Base-by-base conservation (phyloP, 2,797 vertebrate species). In the Echeneis naucrates region DNA sequence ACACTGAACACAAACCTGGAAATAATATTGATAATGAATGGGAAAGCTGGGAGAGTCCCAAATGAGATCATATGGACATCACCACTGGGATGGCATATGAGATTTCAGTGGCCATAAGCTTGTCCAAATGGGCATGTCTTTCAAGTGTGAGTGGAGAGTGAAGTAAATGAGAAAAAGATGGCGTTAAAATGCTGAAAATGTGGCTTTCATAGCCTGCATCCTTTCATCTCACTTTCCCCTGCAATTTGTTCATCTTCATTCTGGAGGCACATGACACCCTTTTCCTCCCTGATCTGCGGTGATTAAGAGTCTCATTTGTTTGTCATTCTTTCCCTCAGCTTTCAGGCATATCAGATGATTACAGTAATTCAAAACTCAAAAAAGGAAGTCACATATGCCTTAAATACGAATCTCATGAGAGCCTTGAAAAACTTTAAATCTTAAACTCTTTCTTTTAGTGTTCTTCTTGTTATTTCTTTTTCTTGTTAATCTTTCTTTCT, bases 1-100 rank as follows among this genome's bases (percentile, higher is more conserved):
- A 70, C 59, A 40, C 38, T 16, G 58, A 13, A 19, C 47, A 40
- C 38, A 62, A 56, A 67, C 37, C 61, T n/a, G 19, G 21, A 16
- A 24, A 60, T 26, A 4, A 21, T 48, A 33, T 24, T 67, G 6
- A 53, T 19, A 21, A 68, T 60, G 12, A 54, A 26, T 1, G 27
- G 21, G 50, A 58, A 60, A 60, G 24, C 8, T 44, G 1, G 16
- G 8, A 50, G 35, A 55, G 40, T 7, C 26, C 32, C 12, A 44
- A 26, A 19, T 35, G 26, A 45, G 17, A 35, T 26, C 16, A 23
- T 24, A 24, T 16, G n/a, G 23, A 33, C 17, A 19, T 27, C 13
- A 54, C 17, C 16, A 16, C 17, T 4, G 2, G 7, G 21, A 2
- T 16, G 19, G 17, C 10, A 60, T 42, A 71, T 66, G 33, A 17